A percentile compares a stretch with the other conserved stretches of the same genome.
Conservation (phyloP, 2,888 invertebrate species). For the Podotricha telesiphe region DNA sequence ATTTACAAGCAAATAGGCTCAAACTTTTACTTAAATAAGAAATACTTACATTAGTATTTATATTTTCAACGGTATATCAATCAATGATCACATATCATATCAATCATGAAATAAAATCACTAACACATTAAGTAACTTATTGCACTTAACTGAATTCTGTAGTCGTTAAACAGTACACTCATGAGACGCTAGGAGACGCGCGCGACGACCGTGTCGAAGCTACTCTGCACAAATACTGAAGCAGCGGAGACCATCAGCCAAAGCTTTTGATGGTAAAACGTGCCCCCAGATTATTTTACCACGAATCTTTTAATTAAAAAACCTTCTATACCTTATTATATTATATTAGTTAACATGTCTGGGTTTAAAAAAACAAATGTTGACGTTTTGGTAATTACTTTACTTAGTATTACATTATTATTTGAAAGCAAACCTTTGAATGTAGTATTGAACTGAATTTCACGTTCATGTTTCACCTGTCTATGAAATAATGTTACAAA, state of each 20-base stretch:
- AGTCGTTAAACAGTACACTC: conserved; percentile 28
- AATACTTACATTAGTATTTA: conserved; percentile 30
- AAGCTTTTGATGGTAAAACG: conserved; percentile 55
- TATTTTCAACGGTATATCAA: background rate
- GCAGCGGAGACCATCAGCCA: conserved; percentile 51
- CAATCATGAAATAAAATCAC: conserved; percentile 13
- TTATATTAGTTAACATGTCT: background rate
- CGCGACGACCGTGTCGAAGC: conserved; percentile 55
- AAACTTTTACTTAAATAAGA: background rate
- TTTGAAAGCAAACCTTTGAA: background rate
- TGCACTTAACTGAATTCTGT: conserved; percentile 21
- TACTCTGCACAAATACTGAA: conserved; percentile 62
- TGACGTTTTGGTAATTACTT: background rate
- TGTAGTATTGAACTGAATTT: background rate
- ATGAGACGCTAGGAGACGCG: conserved; percentile 3
- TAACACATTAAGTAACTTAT: conserved; percentile 21
- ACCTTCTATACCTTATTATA: background rate
- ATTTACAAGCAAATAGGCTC: background rate
- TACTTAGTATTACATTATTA: background rate
- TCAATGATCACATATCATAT: background rate
- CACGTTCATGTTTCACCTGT: background rate
- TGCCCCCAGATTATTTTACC: conserved; percentile 13
- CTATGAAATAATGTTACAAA: background rate
- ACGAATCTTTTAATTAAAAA: conserved; percentile 11
- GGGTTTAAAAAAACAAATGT: background rate